Evolutionary conservation across 2,888 invertebrate species (phyloP).

Genomic region (Mimachlamys varia): DNA sequence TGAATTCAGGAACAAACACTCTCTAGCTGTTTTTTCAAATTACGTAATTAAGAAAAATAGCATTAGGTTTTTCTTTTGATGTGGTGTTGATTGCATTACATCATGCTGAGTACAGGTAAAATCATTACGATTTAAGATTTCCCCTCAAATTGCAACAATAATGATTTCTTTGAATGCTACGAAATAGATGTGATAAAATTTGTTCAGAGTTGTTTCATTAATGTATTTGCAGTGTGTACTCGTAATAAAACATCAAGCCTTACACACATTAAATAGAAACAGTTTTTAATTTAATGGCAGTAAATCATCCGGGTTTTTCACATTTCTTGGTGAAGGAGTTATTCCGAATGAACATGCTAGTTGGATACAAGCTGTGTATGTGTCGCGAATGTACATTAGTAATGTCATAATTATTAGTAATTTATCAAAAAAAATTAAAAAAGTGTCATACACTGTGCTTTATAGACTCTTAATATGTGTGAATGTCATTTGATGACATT

Average conservation of each 20-base stretch:
- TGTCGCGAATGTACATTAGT: not conserved
- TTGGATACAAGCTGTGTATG: conserved; percentile 8
- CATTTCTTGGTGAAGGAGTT: conserved; percentile 7
- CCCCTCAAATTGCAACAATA: not conserved
- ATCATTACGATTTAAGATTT: not conserved
- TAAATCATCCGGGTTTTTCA: conserved; percentile 5
- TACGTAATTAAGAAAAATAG: not conserved
- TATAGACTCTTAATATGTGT: not conserved
- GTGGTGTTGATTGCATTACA: not conserved
- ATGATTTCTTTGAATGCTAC: not conserved
- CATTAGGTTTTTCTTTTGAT: not conserved
- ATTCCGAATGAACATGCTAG: not conserved
- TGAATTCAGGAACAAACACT: no score
- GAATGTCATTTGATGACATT: not conserved
- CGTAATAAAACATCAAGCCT: not conserved
- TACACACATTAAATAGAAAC: not conserved
- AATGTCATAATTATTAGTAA: not conserved
- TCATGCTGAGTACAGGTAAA: not conserved
- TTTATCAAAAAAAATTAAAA: not conserved
- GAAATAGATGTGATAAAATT: not conserved
- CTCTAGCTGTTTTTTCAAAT: not conserved
- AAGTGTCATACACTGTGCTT: not conserved
- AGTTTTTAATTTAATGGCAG: not conserved
- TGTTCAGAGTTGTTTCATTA: not conserved
- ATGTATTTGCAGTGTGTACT: not conserved